Evolutionary conservation across 1,140 invertebrate genomes (phyloP).

Genomic region (Papilio machaon): DNA sequence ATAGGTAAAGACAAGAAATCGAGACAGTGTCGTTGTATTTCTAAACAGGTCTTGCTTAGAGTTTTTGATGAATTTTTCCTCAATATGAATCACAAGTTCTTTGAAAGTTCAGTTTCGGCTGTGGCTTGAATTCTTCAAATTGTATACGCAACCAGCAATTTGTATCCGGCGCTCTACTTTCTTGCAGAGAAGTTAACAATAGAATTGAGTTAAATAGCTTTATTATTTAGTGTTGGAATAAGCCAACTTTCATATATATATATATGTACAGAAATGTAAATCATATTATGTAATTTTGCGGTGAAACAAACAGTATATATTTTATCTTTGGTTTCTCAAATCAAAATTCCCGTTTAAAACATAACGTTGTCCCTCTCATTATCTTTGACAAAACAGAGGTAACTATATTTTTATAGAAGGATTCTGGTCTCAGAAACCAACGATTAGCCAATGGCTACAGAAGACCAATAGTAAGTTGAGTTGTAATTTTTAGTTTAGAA

Average conservation of each 20-base stretch:
- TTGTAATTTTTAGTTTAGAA: neutral
- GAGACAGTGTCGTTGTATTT: neutral
- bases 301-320: too few relatives aligned
- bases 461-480: neutral
- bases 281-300: neutral
- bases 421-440: too few relatives aligned
- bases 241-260: neutral
- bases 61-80: slow-evolving; percentile 34
- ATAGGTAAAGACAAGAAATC: neutral
- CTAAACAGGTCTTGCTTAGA: neutral
- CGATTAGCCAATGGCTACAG: neutral
- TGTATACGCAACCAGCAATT: slow-evolving; percentile 5
- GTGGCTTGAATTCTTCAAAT: slow-evolving; percentile 22
- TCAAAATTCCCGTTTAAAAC: too few relatives aligned
- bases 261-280: neutral
- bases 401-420: too few relatives aligned
- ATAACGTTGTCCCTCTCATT: too few relatives aligned
- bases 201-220: neutral
- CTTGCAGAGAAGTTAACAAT: slow-evolving; percentile 2
- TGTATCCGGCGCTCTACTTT: slow-evolving; percentile 1
- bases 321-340: too few relatives aligned
- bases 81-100: slow-evolving; percentile 35
- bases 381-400: too few relatives aligned
- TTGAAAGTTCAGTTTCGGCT: slow-evolving; percentile 27
- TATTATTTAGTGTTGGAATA: neutral